These are phyloP conservation scores for Protonibea diacanthus DNA, from an alignment of 2,797 vertebrate species.

Conservation along the genomic window DNA sequence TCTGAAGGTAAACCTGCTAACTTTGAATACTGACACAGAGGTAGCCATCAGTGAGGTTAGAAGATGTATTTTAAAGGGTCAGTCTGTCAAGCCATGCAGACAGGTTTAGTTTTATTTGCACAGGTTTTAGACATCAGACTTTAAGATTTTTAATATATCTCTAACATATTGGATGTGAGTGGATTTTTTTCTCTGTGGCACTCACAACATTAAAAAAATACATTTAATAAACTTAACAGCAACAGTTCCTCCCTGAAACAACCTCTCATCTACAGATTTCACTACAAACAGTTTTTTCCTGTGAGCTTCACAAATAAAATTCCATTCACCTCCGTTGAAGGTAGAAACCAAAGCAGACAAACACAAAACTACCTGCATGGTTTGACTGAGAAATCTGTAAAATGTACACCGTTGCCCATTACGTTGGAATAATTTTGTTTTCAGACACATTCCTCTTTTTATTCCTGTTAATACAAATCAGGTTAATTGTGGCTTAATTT, in stretches of 20 bases:
- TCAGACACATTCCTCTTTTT: no score
- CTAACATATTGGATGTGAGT: not conserved
- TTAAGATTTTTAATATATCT: not conserved
- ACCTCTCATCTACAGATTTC: not conserved
- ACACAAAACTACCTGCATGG: not conserved
- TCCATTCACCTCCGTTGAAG: not conserved
- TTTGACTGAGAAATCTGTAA: no score
- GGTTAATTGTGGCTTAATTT: no score
- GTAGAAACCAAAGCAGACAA: not conserved
- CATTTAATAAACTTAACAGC: not conserved
- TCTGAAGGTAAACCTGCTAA: slow-evolving; percentile 82
- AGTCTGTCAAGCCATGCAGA: not conserved
- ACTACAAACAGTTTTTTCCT: not conserved
- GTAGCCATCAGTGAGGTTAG: not conserved
- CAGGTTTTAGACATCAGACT: not conserved
- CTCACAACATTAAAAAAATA: not conserved
- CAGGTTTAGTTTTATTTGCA: not conserved
- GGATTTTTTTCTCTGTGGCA: not conserved
- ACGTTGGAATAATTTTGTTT: no score
- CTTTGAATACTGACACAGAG: not conserved
- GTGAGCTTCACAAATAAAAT: not conserved
- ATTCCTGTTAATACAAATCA: no score
- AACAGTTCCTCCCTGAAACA: no score
- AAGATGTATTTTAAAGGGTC: not conserved
- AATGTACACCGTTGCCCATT: no score